Percentiles rank a stretch among this genome's conserved stretches.
phyloP scores from a whole-genome alignment of 2,797 vertebrate genomes.

The Hydrophis major region DNA sequence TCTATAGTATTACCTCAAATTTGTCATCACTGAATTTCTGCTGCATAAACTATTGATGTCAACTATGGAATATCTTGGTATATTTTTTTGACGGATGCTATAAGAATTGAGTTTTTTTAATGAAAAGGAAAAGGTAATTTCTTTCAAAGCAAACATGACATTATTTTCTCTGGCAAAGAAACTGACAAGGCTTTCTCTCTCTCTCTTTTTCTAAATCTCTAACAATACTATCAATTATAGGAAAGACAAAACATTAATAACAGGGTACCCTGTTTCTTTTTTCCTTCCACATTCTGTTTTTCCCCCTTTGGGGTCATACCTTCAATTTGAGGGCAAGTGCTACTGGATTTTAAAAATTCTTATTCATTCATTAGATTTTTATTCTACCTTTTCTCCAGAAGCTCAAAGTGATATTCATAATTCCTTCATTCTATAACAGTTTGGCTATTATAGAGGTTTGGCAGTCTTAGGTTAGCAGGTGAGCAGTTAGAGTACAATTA shows the following conservation, averaged over 20 bases:
- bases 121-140: background rate
- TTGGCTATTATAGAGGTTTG: background rate
- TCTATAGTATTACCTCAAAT: background rate
- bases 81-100: background rate
- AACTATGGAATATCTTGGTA: background rate
- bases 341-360: background rate
- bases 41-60: background rate
- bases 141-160: background rate
- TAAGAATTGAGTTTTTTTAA: background rate
- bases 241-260: background rate
- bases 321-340: background rate
- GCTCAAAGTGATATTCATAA: background rate
- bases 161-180: conserved; percentile 44
- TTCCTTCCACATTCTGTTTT: background rate
- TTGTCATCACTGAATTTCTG: background rate
- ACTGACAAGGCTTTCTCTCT: conserved; percentile 40
- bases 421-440: background rate
- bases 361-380: background rate
- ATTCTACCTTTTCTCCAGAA: background rate
- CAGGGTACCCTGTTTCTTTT: background rate
- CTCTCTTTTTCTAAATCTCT: background rate
- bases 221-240: background rate
- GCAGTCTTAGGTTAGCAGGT: background rate
- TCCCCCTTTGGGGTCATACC: background rate
- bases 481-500: background rate